Evolutionary conservation across 2,113 vertebrate species (phyloP), one percentile per base, ranked within the genome.

Genomic region (Camelus bactrianus): DNA sequence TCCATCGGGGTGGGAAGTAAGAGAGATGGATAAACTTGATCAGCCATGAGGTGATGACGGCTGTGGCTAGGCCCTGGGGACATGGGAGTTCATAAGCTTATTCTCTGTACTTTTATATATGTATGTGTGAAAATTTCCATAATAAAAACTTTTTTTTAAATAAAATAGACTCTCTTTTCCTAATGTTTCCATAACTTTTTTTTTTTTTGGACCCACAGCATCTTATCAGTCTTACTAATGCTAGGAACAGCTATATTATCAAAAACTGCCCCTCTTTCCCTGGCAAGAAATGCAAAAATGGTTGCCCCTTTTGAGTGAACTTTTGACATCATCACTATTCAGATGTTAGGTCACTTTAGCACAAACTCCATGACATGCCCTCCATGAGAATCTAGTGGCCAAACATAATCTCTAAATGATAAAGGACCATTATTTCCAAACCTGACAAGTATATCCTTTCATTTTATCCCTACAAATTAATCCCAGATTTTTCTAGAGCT

Each of bases 351-450:
- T 86, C 69, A 89, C 69, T 89, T 96, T 70, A 94, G 22, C 24
- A 35, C n/a, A 93, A 12, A 75, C 17, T 9, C 42, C 8, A 42
- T 16, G 20, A 24, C 38, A 46, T 30, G 79, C 16, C 17, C 58
- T 83, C 46, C 35, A 15, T 86, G 46, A 72, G 80, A 94, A 93
- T 28, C 46, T 20, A 86, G 65, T n/a, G 26, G 48, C 22, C 81
- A 93, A 52, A 64, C 8, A 62, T 22, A 48, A 72, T 58, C 65
- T 94, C 75, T 89, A 85, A 83, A 79, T 79, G 81, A 79, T 19
- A 80, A 95, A 95, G 72, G 2, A 75, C 14, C 8, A 30, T 60
- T 88, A 89, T 87, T 96, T 94, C 50, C 56, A 95, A 83, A 88
- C 32, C 42, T 72, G 26, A 54, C 42, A 70, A 94, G 24, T 82